Percentiles rank a stretch among this genome's conserved stretches.
phyloP scores from a whole-genome alignment of 2,113 vertebrate species.

The Catharus fuscescens region DNA sequence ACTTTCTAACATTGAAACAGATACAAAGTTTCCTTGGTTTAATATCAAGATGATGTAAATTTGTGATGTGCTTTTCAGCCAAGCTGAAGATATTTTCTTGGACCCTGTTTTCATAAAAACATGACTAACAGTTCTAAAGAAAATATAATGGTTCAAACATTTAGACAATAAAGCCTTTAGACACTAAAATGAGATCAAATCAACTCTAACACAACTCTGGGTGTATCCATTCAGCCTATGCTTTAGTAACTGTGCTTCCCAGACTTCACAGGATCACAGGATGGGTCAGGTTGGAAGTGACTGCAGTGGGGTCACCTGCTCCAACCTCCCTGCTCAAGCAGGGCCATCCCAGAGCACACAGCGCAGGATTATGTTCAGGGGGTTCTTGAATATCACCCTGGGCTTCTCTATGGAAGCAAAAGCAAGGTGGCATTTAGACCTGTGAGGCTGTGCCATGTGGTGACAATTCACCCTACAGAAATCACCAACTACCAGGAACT shows the following conservation, averaged over 20 bases:
- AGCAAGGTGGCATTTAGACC: not conserved
- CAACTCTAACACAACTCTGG: not conserved
- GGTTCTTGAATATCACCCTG: accelerated
- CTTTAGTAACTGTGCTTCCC: not conserved
- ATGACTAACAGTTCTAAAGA: not conserved
- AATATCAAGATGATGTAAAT: not conserved
- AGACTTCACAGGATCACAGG: not conserved
- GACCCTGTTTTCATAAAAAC: not conserved
- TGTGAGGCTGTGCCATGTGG: not conserved
- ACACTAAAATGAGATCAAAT: not conserved
- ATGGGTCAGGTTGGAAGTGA: not conserved
- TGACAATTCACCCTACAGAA: not conserved
- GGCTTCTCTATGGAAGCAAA: not conserved
- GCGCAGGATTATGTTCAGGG: accelerated
- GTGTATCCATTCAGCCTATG: not conserved
- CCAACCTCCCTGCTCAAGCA: not conserved
- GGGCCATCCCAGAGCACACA: not conserved
- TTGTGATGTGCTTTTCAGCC: not conserved
- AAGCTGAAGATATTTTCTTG: not conserved
- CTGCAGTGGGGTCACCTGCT: not conserved
- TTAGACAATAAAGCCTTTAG: not conserved
- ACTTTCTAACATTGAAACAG: not conserved
- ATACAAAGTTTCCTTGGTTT: not conserved
- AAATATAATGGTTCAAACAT: not conserved
- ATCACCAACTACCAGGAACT: not conserved